Evolutionary conservation across 2,113 vertebrate species (phyloP), one percentile per base, ranked within the genome.

Genomic region (Ciconia stormi): DNA sequence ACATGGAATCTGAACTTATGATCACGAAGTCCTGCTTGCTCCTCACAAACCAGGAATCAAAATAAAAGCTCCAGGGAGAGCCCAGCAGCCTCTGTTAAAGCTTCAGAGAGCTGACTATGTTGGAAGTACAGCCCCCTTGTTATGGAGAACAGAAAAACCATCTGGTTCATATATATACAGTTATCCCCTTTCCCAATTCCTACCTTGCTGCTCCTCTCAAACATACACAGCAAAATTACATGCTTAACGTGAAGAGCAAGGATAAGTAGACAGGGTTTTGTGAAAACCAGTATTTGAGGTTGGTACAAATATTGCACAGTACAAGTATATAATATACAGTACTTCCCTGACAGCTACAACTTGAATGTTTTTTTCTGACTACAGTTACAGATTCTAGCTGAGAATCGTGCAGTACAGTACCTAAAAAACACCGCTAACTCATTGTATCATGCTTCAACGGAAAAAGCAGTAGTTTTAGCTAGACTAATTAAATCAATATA

Each of bases 401-500:
- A 85, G 52, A 97, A 87, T 8, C 61, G 50, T 52, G 55, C 40
- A 82, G 87, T 32, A 72, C 15, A 9, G 46, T 61, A 85, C 61
- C 76, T 89, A 87, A 93, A 95, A 79, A 36, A 34, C 78, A 69
- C n/a, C 30, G 19, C 78, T 71, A 97, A 92, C 58, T 89, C 32
- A 0, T 22, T 61, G 47, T 38, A 91, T 53, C 58, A 62, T 27
- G 70, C 86, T 86, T 78, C 94, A 93, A 10, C 16, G 61, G 89
- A 93, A 96, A 93, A 97, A 90, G 59, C n/a, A 21, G 95, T 92
- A 85, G 25, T 91, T 97, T 91, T 91, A 91, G 83, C 87, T 61
- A 52, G 49, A 87, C 98, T 98, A 98, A 98, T 98, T 98, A 98
- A 97, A 98, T 97, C 97, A 96, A 97, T 98, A 85, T 49, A 98